Evolutionary conservation across 2,888 invertebrate genomes (phyloP).

Genomic region (Ferrisia virgata): DNA sequence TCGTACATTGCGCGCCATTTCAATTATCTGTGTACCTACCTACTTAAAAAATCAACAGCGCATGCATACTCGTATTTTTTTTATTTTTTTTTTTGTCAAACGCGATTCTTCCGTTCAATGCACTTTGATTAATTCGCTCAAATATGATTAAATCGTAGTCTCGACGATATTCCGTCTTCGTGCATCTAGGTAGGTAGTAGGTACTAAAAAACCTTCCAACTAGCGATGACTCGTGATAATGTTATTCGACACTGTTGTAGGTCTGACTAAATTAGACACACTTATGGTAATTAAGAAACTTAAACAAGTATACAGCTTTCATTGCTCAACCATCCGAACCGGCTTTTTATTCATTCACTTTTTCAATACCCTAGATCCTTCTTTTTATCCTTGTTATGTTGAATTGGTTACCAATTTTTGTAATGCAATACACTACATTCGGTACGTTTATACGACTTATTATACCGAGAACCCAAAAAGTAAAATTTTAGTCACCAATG

Average conservation of each 20-base stretch:
- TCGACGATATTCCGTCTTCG: neutral
- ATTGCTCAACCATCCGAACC: conserved; percentile 46
- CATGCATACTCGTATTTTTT: no score
- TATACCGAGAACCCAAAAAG: neutral
- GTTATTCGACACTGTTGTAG: conserved; percentile 43
- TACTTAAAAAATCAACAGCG: neutral
- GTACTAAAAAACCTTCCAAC: conserved; percentile 24
- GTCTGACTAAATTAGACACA: conserved; percentile 46
- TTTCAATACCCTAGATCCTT: conserved; percentile 25
- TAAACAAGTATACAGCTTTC: conserved; percentile 43
- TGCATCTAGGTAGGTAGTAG: neutral
- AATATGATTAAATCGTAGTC: neutral
- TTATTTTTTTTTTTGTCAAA: conserved; percentile 27
- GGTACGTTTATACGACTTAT: neutral
- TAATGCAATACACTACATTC: no score
- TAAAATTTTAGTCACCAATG: neutral
- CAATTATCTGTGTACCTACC: neutral
- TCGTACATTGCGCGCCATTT: neutral
- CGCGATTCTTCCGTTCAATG: neutral
- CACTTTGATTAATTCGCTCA: conserved; percentile 3
- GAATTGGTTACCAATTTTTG: conserved; percentile 14
- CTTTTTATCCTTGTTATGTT: neutral
- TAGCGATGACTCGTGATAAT: conserved; percentile 44
- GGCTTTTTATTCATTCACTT: conserved; percentile 43
- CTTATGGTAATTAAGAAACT: conserved; percentile 46